A percentile compares a stretch with the other conserved stretches of the same genome.
Evolutionary conservation across 1,140 invertebrate species (phyloP).

Genomic region (Potamilus streckersoni): DNA sequence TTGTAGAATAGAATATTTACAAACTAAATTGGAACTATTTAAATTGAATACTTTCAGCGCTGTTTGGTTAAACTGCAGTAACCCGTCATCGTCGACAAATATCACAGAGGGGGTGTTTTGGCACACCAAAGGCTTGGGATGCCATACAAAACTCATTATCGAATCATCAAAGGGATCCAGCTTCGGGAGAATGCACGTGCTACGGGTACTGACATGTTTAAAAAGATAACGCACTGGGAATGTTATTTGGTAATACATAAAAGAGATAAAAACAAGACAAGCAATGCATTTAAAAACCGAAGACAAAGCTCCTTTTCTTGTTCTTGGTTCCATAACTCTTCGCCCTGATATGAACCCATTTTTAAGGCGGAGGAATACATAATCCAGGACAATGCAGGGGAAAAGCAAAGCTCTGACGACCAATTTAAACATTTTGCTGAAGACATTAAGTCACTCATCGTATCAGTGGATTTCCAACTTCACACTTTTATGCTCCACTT

Average conservation of each 20-base stretch:
- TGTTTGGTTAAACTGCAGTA: constrained; percentile 54
- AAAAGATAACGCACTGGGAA: constrained; percentile 29
- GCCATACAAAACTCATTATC: constrained; percentile 74
- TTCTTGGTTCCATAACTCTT: too few species aligned
- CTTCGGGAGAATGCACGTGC: constrained; percentile 82
- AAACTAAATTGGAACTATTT: constrained; percentile 52
- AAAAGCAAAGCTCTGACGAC: too few species aligned
- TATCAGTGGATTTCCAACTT: too few species aligned
- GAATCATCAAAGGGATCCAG: constrained; percentile 79
- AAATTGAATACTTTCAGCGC: constrained; percentile 35
- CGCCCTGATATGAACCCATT: too few species aligned
- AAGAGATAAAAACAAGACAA: constrained; percentile 3
- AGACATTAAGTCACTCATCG: too few species aligned
- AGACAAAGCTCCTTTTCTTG: too few species aligned
- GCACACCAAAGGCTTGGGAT: constrained; percentile 73
- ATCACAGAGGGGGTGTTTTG: constrained; percentile 68
- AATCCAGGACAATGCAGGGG: too few species aligned
- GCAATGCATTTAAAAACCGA: too few species aligned
- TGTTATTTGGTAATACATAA: constrained; percentile 21
- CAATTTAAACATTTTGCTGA: too few species aligned
- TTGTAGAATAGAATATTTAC: constrained; percentile 34
- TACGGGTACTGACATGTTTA: constrained; percentile 24
- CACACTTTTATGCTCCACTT: too few species aligned
- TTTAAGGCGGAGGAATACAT: too few species aligned
- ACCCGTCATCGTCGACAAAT: constrained; percentile 49